A percentile compares a stretch with the other conserved stretches of the same genome.
phyloP scores from a whole-genome alignment of 2,888 invertebrate genomes.

The Ennomos quercinarius region DNA sequence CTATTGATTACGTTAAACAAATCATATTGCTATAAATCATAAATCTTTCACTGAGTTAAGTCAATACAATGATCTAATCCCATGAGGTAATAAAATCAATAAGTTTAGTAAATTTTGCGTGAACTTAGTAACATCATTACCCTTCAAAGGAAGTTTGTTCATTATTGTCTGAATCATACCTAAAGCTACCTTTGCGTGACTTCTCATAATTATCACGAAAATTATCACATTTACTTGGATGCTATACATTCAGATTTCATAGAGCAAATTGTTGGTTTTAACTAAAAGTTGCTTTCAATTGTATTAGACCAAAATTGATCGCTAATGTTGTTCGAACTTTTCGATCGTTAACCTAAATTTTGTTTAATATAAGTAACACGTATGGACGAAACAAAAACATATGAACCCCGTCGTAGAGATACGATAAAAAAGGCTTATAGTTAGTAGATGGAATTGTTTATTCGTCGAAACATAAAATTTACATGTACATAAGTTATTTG shows the following conservation, averaged over 20 bases:
- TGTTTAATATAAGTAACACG: constrained; percentile 16
- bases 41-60: not conserved
- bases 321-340: constrained; percentile 75
- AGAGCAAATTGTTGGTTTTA: constrained; percentile 81
- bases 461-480: constrained; percentile 75
- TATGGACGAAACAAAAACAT: constrained; percentile 21
- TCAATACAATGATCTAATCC: not conserved
- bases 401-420: constrained; percentile 4
- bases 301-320: constrained; percentile 79
- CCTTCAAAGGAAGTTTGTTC: constrained; percentile 47
- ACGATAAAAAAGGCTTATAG: constrained; percentile 30
- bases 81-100: too few relatives aligned
- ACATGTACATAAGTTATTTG: constrained; percentile 78
- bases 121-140: constrained; percentile 37
- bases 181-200: constrained; percentile 76
- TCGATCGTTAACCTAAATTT: constrained; percentile 69
- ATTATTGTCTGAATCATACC: constrained; percentile 50
- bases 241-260: constrained; percentile 74
- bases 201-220: constrained; percentile 74
- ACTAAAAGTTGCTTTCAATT: constrained; percentile 76
- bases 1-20: too few relatives aligned
- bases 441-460: constrained; percentile 50
- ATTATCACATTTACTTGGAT: constrained; percentile 69
- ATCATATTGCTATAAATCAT: constrained; percentile 8
- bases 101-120: too few relatives aligned